phyloP scores from a whole-genome alignment of 2,113 vertebrate genomes.

The human (Homo sapiens) region GRCh38 chr15:35612501-35613000 shows the following conservation, averaged over 20 bases:
- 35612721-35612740: not conserved
- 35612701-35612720: not conserved
- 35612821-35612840: constrained; percentile 28
- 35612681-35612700: not conserved
- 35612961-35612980: not conserved
- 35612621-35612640: not conserved
- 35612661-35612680: not conserved
- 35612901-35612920: not conserved
- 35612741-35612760: not conserved
- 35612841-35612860: constrained; percentile 20
- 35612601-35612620: not conserved
- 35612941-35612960: not conserved
- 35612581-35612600: not conserved
- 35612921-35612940: not conserved
- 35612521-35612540: not conserved
- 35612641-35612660: not conserved
- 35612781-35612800: not conserved
- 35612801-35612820: not conserved
- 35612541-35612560: not conserved
- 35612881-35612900: not conserved
- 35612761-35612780: not conserved
- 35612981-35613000: not conserved
- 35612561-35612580: constrained; percentile 26
- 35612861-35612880: not conserved
- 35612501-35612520: not conserved